Evolutionary conservation across 2,888 invertebrate genomes (phyloP), one percentile per base, ranked within the genome.

Genomic region (Pegoplata infirma): DNA sequence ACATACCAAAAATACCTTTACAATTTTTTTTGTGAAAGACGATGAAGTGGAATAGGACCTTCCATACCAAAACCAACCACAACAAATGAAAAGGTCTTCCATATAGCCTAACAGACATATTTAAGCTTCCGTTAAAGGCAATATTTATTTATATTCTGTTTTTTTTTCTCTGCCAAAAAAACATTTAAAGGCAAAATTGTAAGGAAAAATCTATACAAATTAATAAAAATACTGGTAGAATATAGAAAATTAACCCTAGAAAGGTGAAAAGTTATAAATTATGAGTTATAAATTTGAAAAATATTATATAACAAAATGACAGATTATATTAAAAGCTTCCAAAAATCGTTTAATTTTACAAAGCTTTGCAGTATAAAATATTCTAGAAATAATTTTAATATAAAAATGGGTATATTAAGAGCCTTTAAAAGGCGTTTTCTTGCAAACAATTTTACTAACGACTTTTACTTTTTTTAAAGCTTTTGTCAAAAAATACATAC

Each of bases 41-140:
- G n/a, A 44, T 28, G 53, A 49, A 49, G 12, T 28, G 32, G 68
- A 21, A 46, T 12, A 8, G 16, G 12, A 40, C 16, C 25, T 21
- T 19, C 46, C n/a, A 56, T 21, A 47, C 40, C 51, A n/a, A 5
- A 17, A 51, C 61, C 25, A 51, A 59, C 19, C 32, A 40, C 19
- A 32, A 66, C 21, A 25, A 51, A 64, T 23, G 36, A 51, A 28
- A 66, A 44, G 40, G 17, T 28, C 16, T 53, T 53, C 46, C 74
- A 32, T n/a, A n/a, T 59, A 53, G 68, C 51, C 63, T 40, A 23
- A 61, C 53, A 47, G 59, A 55, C 64, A n/a, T 28, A 59, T 59
- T 71, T 47, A 56, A 71, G 74, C 74, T 79, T 75, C 66, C 67
- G 71, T 71, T 79, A 61, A 46, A 74, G 78, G 74, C 74, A 53